Base-by-base conservation (phyloP, 2,888 invertebrate species). In the Leucoptera coffeella region DNA sequence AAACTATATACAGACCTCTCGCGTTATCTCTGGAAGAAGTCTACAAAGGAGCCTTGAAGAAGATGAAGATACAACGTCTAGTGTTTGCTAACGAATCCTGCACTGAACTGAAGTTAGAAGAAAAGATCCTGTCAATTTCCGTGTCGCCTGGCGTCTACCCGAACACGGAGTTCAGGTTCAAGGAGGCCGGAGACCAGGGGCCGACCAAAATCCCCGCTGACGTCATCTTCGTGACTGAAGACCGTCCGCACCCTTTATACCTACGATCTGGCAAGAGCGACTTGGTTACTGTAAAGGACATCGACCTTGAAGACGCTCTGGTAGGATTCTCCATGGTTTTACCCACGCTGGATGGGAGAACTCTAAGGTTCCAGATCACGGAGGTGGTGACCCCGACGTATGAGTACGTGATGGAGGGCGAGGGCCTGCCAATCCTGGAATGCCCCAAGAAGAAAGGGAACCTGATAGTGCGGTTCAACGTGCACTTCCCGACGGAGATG, bases 111-210 rank as follows among this genome's bases (percentile, higher is more conserved):
- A 80, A 80, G 43, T 53, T 80, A 3, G 59, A 69, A 24, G 86
- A 88, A 44, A 86, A 85, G 44, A 80, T 85, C 2, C 56, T 90
- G 2, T 80, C 78, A 6, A 77, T 90, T 29, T 78, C 80, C 1
- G 80, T 90, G 26, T 78, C 78, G 34, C 83, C 85, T 0, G 90
- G 90, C 1, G 76, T 85, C 27, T 77, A 78, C 28, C 64, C 79
- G 1, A 83, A 82, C 8, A 85, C 86, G 1, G 78, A 80, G 44
- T 79, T 85, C 25, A 61, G 73, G 10, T 89, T 88, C 44, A 78
- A 78, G 19, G 82, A 84, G 41, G 85, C 85, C 52, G 89, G 89
- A 1, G 88, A 91, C 50, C 82, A 85, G 40, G 79, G 80, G 14
- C 81, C 85, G 0, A 79, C 80, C 3, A 77, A 77, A 39, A 79